These are phyloP conservation scores for Dipodomys merriami DNA, from an alignment of 2,113 vertebrate species.

Conservation along the genomic window DNA sequence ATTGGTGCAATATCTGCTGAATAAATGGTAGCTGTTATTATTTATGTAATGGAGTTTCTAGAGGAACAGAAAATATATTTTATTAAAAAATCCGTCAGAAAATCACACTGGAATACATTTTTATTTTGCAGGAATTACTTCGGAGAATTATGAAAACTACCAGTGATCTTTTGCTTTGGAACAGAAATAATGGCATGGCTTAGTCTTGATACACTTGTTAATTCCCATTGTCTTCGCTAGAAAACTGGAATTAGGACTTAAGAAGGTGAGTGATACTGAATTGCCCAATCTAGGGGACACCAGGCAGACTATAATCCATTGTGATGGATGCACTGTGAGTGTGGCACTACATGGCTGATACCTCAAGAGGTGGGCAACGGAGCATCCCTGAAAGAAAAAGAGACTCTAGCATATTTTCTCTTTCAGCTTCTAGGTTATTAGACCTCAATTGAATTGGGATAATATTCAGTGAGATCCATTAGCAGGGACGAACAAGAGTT, in stretches of 20 bases:
- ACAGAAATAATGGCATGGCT: not conserved
- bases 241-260: not conserved
- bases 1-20: not conserved
- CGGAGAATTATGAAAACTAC: not conserved
- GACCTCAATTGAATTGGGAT: not conserved
- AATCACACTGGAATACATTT: not conserved
- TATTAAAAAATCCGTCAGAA: conserved; percentile 6
- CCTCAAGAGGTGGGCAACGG: not conserved
- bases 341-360: not conserved
- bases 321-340: not conserved
- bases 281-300: not conserved
- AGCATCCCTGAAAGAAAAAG: not conserved
- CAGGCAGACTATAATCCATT: not conserved
- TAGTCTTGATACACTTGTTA: conserved; percentile 18
- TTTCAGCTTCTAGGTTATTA: not conserved
- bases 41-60: conserved; percentile 36
- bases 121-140: conserved; percentile 44
- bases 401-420: not conserved
- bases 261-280: not conserved
- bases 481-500: not conserved
- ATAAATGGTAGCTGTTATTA: conserved; percentile 54
- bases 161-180: conserved; percentile 3
- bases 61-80: conserved; percentile 30
- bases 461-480: not conserved
- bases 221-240: not conserved